phyloP scores from a whole-genome alignment of 2,113 vertebrate species.

The Apaloderma vittatum region DNA sequence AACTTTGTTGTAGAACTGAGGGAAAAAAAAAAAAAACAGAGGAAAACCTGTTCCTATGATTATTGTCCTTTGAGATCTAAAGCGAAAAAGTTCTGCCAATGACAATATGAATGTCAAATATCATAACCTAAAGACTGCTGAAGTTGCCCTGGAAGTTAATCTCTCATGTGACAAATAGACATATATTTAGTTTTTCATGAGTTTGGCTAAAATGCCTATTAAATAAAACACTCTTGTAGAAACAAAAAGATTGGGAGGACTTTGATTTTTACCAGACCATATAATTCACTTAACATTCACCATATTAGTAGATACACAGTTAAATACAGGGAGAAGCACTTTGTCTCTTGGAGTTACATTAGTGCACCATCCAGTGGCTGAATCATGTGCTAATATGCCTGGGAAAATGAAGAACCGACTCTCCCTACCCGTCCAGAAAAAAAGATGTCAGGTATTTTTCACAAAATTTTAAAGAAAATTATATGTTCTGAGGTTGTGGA shows the following conservation, averaged over 20 bases:
- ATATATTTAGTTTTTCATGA: background rate
- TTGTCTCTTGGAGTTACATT: background rate
- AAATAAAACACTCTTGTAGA: background rate
- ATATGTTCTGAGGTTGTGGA: background rate
- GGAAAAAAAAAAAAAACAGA: background rate
- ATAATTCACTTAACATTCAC: background rate
- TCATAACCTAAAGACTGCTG: background rate
- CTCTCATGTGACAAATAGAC: background rate
- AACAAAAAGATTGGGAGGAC: background rate
- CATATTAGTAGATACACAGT: background rate
- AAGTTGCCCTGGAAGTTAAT: background rate
- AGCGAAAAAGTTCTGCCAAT: background rate
- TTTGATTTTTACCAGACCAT: background rate
- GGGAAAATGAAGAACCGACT: background rate
- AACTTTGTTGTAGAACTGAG: background rate
- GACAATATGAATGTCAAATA: background rate
- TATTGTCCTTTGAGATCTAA: background rate
- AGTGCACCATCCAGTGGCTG: slow-evolving; percentile 24
- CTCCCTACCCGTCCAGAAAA: background rate
- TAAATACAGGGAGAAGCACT: background rate
- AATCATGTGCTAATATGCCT: background rate
- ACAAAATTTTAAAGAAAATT: background rate
- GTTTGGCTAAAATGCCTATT: background rate
- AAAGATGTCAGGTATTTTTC: background rate
- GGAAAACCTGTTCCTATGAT: background rate